A percentile compares a stretch with the other conserved stretches of the same genome.
phyloP scores from a whole-genome alignment of 1,140 invertebrate genomes.

The Drosophila albomicans region DNA sequence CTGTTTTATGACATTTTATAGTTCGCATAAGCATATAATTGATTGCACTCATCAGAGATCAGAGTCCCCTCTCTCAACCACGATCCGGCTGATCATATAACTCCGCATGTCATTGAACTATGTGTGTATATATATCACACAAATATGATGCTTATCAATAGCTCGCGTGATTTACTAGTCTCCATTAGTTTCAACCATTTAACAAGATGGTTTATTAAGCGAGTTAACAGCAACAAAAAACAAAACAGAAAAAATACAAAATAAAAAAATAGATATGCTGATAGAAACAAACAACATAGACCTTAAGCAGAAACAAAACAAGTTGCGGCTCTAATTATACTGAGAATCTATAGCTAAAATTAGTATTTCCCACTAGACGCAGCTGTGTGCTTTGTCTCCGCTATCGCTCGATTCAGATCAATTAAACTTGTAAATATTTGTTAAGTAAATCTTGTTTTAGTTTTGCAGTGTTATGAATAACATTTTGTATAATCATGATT shows the following conservation, averaged over 20 bases:
- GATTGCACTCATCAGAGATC: slow-evolving; percentile 15
- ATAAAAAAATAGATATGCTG: not conserved
- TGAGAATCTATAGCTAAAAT: slow-evolving; percentile 8
- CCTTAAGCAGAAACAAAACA: slow-evolving; percentile 6
- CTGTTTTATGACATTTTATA: slow-evolving; percentile 21
- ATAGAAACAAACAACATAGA: slow-evolving; percentile 1
- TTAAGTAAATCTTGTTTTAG: not conserved
- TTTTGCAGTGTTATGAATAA: slow-evolving; percentile 7
- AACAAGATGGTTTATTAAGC: slow-evolving; percentile 12
- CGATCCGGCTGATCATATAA: slow-evolving; percentile 11
- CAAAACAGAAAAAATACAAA: not conserved
- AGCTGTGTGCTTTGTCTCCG: not conserved
- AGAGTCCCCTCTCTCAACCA: slow-evolving; percentile 3
- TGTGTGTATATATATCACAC: slow-evolving; percentile 21
- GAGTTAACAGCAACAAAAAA: slow-evolving; percentile 1
- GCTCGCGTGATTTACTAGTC: slow-evolving; percentile 7
- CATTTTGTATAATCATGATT: slow-evolving; percentile 8
- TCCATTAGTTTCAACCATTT: slow-evolving; percentile 21
- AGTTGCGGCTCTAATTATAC: slow-evolving; percentile 16
- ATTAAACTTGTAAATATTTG: not conserved
- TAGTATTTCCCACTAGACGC: slow-evolving; percentile 1
- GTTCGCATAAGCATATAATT: slow-evolving; percentile 26
- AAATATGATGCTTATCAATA: slow-evolving; percentile 29
- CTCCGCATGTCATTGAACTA: slow-evolving; percentile 24
- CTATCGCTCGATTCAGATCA: not conserved